These are phyloP conservation scores for Gibbula magus DNA, from an alignment of 2,888 invertebrate species.

Conservation along the genomic window DNA sequence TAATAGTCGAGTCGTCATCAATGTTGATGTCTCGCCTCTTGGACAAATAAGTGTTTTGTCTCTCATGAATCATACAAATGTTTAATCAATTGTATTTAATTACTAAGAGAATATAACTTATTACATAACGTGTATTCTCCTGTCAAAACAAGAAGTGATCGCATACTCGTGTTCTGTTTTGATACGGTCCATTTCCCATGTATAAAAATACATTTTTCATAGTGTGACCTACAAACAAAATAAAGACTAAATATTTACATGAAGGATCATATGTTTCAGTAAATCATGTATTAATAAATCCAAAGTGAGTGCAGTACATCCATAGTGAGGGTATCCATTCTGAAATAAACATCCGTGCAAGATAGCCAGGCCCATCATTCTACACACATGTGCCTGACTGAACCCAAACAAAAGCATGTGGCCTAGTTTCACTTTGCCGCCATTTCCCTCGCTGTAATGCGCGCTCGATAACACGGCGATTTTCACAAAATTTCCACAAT, in stretches of 20 bases:
- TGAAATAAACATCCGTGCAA: conserved; percentile 11
- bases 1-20: too few relatives aligned
- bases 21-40: too few relatives aligned
- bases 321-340: conserved; percentile 9
- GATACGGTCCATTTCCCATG: background rate
- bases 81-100: background rate
- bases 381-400: conserved; percentile 26
- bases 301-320: background rate
- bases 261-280: background rate
- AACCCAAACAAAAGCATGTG: conserved; percentile 42
- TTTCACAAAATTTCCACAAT: conserved; percentile 7
- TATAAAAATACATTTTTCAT: background rate
- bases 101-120: background rate
- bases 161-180: background rate
- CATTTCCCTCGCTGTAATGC: conserved; percentile 29
- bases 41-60: too few relatives aligned
- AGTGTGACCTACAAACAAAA: background rate
- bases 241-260: background rate
- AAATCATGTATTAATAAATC: too few relatives aligned
- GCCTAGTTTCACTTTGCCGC: conserved; percentile 36
- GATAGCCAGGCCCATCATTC: background rate
- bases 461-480: conserved; percentile 26
- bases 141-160: background rate
- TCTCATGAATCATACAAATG: too few relatives aligned
- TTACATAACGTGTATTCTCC: background rate